Evolutionary conservation across 1,140 invertebrate genomes (phyloP).

Genomic region (Drepana arcuata): DNA sequence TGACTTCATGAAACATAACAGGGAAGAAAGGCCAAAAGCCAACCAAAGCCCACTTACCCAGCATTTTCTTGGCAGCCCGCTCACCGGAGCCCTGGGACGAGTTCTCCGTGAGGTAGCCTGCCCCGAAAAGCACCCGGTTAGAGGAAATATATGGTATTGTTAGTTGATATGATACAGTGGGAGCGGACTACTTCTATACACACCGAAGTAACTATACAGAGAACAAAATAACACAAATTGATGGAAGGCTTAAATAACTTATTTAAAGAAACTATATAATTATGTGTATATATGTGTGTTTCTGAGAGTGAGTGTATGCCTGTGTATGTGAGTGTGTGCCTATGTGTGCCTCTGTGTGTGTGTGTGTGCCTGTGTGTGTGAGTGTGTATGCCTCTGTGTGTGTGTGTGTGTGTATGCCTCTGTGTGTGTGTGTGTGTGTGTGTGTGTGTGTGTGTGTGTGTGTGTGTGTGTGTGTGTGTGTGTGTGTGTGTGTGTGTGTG

Average conservation of each 20-base stretch:
- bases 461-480: constrained; percentile 2
- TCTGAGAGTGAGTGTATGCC: not conserved
- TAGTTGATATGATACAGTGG: constrained; percentile 10
- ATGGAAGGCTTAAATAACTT: too few species aligned
- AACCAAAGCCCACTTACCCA: constrained; percentile 43
- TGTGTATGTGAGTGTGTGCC: not conserved
- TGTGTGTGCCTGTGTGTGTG: constrained; percentile 1
- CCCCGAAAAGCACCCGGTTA: constrained; percentile 56
- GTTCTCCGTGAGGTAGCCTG: constrained; percentile 59
- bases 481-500: constrained; percentile 2
- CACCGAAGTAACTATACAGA: too few species aligned
- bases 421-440: not conserved
- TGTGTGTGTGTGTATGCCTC: too few species aligned
- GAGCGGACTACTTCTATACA: too few species aligned
- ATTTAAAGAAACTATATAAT: too few species aligned
- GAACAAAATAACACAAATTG: too few species aligned
- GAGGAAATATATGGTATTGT: constrained; percentile 26
- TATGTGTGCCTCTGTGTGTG: not conserved
- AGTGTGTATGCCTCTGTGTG: too few species aligned
- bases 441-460: constrained; percentile 1
- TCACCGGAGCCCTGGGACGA: constrained; percentile 50
- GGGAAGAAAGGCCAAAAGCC: not conserved
- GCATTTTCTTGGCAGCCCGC: constrained; percentile 19
- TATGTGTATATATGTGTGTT: too few species aligned
- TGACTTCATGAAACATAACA: too few species aligned